Evolutionary conservation across 2,797 vertebrate genomes (phyloP), one percentile per base, ranked within the genome.

Genomic region (Chrosomus eos): DNA sequence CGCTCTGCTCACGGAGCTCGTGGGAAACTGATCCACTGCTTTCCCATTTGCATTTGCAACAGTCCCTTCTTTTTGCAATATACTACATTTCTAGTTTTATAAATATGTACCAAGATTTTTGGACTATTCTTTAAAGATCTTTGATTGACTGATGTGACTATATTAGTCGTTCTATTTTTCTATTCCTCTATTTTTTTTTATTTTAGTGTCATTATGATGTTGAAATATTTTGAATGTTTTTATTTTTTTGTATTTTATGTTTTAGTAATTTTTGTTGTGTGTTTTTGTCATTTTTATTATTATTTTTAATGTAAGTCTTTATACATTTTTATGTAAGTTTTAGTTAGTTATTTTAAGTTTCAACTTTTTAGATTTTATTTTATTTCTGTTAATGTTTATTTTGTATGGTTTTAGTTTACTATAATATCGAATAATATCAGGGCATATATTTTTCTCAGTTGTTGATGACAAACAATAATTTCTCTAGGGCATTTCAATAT

Each of bases 1-100:
- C 36, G 75, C 72, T 43, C 87, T 87, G 90, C 91, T 91, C 19
- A 19, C 43, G 13, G 67, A 53, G 74, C 62, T 40, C 68, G 26
- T 70, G 80, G 80, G 85, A 78, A 82, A 80, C 82, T 58, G 73
- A 83, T 74, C 51, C 53, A 51, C 18, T 64, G 16, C n/a, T 60
- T 36, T 80, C 5, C 53, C 14, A 48, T 64, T 13, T 19, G 18
- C 55, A 43, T 75, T 51, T 53, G 14, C 31, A 36, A 33, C 40
- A 31, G 16, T 40, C 38, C 6, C 4, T 18, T 36, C 3, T 45
- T 74, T 66, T 60, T 45, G 40, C 23, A 55, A 43, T 43, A 11
- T 23, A 36, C 9, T 23, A 18, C 4, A 3, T 43, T 21, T 60
- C 1, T 75, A 14, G 11, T 1, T 5, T 81, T 23, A 26, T 55